Base-by-base conservation (phyloP, 2,797 vertebrate genomes). In the Aplochiton taeniatus region DNA sequence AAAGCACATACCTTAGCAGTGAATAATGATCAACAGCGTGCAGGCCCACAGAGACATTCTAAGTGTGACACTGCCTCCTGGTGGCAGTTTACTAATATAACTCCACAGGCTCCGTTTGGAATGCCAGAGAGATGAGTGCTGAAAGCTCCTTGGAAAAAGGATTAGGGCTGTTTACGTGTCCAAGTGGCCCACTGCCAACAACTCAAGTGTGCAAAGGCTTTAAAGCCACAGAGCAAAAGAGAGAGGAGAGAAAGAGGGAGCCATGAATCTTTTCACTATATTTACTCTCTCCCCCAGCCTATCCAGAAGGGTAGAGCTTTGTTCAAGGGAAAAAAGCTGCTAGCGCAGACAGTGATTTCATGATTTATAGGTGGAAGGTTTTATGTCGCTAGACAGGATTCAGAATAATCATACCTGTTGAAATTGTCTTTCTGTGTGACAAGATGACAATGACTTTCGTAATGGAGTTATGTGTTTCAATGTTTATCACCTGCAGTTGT, bases 141-240 rank as follows among this genome's bases (percentile, higher is more conserved):
- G 89, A 92, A 91, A 91, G 89, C 89, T 87, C 87, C 78, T 92
- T 91, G 90, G 90, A 91, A 92, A 92, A 91, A 90, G 88, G 90
- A 90, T 92, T 91, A 92, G 81, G 81, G 77, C 79, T 90, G 88
- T 90, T 91, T 89, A 88, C 86, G 84, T 91, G 90, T 88, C 88
- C 88, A 88, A 89, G 86, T 90, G 88, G 89, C 81, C 45, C 71
- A 7, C 82, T 85, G 89, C 90, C 90, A 92, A 76, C 81, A 81
- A 86, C 84, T 89, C 79, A 85, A 89, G 88, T 86, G 88, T 87
- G 86, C 85, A 87, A 87, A 88, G 83, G 83, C 85, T 85, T 91
- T 88, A 91, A 92, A 92, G 90, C 87, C 84, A 81, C 83, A 91
- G 89, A 76, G 83, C 83, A 74, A 31, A 31, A 31, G 31, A 31